Percentiles rank a stretch among this genome's conserved stretches.
Conservation (phyloP, 2,797 vertebrate species). For the Halcyon leucocephala region DNA sequence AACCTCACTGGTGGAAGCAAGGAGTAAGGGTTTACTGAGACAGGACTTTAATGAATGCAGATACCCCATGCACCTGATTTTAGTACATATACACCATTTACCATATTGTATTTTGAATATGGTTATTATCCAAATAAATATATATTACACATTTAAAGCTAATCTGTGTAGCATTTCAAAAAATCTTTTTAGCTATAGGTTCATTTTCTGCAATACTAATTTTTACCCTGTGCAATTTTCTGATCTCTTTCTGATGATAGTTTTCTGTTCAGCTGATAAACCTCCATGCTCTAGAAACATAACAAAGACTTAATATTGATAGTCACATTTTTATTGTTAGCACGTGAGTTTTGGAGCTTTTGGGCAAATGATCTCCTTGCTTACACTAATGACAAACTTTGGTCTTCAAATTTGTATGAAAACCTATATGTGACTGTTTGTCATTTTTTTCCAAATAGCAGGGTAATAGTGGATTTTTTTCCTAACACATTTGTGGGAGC, state of each 20-base stretch:
- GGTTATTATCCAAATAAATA: background rate
- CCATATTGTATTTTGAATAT: background rate
- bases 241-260: background rate
- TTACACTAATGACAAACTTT: background rate
- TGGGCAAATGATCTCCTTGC: background rate
- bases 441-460: background rate
- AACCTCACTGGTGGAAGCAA: background rate
- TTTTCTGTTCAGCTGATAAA: background rate
- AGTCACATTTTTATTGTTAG: background rate
- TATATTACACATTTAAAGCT: background rate
- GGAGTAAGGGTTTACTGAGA: background rate
- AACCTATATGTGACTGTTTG: background rate
- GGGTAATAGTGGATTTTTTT: background rate
- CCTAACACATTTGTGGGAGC: background rate
- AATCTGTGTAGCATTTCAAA: background rate
- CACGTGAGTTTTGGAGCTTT: background rate
- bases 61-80: no score
- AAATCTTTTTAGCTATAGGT: background rate
- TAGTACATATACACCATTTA: background rate
- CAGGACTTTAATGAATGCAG: background rate
- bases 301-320: background rate
- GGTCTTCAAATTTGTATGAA: constrained; percentile 31
- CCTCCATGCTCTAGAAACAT: background rate
- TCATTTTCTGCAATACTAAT: background rate
- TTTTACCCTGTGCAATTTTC: background rate